phyloP scores from a whole-genome alignment of 2,888 invertebrate species.

The Pachydiplax longipennis region DNA sequence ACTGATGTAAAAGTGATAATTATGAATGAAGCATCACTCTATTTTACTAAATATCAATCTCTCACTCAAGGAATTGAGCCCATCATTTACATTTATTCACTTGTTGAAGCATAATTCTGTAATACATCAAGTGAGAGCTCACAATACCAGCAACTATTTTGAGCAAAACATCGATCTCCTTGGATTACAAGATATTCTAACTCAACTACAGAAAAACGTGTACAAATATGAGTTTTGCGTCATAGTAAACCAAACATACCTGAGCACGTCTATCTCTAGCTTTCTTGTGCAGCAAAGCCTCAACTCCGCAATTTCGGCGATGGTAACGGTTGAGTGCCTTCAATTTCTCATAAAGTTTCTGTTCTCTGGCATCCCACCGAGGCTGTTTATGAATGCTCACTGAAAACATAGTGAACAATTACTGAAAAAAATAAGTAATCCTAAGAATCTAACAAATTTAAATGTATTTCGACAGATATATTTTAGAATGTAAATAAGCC shows the following conservation, averaged over 20 bases:
- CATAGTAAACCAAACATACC: slow-evolving; percentile 55
- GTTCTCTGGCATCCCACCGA: slow-evolving; percentile 73
- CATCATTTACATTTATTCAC: no score
- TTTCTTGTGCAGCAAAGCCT: slow-evolving; percentile 82
- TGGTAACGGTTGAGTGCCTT: slow-evolving; percentile 85
- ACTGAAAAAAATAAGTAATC: background rate
- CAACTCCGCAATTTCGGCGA: slow-evolving; percentile 71
- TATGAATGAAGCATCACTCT: no score
- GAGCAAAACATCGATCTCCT: no score
- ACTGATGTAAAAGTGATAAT: no score
- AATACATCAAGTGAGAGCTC: no score
- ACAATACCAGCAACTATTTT: no score
- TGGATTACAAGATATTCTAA: background rate
- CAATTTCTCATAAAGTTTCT: slow-evolving; percentile 78
- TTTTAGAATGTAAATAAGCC: no score
- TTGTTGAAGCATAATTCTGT: no score
- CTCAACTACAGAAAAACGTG: background rate
- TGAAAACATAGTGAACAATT: slow-evolving; percentile 54
- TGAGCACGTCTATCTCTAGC: slow-evolving; percentile 69
- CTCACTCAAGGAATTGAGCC: no score
- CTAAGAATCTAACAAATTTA: background rate
- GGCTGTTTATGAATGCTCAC: slow-evolving; percentile 81
- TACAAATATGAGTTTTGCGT: background rate
- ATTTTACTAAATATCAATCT: no score
- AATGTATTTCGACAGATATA: no score